phyloP scores from a whole-genome alignment of 2,113 vertebrate species.

The Pseudolaguvia tuberculata region DNA sequence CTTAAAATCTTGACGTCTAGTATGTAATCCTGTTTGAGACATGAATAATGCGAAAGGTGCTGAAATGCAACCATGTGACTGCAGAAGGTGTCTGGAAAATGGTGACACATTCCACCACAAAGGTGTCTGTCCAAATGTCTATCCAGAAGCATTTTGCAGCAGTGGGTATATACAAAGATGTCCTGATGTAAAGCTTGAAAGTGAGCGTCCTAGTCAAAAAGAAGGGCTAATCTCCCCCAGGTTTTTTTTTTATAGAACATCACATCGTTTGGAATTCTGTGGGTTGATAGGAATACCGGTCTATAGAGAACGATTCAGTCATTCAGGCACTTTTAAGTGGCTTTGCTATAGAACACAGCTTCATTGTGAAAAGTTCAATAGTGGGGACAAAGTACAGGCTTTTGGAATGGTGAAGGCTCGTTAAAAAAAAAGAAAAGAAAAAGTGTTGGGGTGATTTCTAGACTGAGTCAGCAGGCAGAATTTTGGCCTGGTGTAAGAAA shows the following conservation, averaged over 20 bases:
- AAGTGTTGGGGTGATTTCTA: slow-evolving; percentile 42
- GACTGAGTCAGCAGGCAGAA: slow-evolving; percentile 57
- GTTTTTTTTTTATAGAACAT: not conserved
- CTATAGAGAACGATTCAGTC: slow-evolving; percentile 13
- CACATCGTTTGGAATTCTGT: slow-evolving; percentile 16
- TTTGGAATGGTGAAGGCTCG: slow-evolving; percentile 33
- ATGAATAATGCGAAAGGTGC: slow-evolving; percentile 30
- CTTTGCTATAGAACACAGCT: slow-evolving; percentile 28
- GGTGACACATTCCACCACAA: slow-evolving; percentile 46
- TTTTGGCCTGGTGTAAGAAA: slow-evolving; percentile 40
- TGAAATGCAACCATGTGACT: slow-evolving; percentile 24
- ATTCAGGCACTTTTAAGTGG: slow-evolving; percentile 9
- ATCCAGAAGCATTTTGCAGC: not conserved
- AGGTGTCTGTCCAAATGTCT: slow-evolving; percentile 33
- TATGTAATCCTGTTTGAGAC: slow-evolving; percentile 10
- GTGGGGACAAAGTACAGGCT: slow-evolving; percentile 24
- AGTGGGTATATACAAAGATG: not conserved
- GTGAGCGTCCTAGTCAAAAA: not conserved
- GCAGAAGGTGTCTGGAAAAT: slow-evolving; percentile 42
- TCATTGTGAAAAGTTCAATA: slow-evolving; percentile 41
- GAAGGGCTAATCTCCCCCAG: not conserved
- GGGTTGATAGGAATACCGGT: slow-evolving; percentile 7
- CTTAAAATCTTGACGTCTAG: slow-evolving; percentile 2
- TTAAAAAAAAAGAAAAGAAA: slow-evolving; percentile 6
- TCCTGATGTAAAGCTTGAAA: not conserved